Percentiles rank a stretch among this genome's conserved stretches.
Conservation (phyloP, 2,797 vertebrate species). For the Acanthurus leucopareius region DNA sequence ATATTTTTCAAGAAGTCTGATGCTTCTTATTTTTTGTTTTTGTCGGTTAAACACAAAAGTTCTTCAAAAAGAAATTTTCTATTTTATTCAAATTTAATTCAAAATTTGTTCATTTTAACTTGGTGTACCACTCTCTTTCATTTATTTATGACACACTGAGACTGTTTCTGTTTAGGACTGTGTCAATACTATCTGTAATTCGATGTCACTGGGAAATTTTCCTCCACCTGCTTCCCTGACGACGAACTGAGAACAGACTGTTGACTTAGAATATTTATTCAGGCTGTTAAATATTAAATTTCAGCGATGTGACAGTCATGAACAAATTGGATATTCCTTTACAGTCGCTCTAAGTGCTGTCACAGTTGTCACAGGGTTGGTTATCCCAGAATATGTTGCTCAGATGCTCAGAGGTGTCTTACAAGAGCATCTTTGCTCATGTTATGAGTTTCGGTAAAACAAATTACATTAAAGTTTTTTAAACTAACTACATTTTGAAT, state of each 20-base stretch:
- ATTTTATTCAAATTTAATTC: neutral
- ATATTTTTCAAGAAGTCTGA: no score
- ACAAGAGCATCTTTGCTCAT: neutral
- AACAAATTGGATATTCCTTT: constrained; percentile 50
- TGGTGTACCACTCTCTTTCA: neutral
- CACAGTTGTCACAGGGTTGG: constrained; percentile 34
- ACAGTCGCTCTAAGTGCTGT: constrained; percentile 12
- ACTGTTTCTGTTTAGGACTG: constrained; percentile 2
- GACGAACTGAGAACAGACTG: constrained; percentile 15
- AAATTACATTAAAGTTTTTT: neutral
- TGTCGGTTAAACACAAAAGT: neutral
- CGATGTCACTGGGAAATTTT: constrained; percentile 28
- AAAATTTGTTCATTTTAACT: neutral
- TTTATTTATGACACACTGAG: constrained; percentile 14
- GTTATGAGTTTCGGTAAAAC: neutral
- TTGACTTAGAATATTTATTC: constrained; percentile 31
- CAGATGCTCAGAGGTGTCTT: constrained; percentile 6
- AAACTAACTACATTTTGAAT: constrained; percentile 6
- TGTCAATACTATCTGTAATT: constrained; percentile 7
- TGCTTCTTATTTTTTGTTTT: no score
- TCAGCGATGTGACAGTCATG: constrained; percentile 27
- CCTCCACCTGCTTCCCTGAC: constrained; percentile 30
- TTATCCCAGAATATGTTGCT: neutral
- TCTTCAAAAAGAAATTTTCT: neutral
- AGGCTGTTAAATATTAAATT: constrained; percentile 31